Evolutionary conservation across 2,113 vertebrate genomes (phyloP), one percentile per base, ranked within the genome.

Genomic region (Tychaedon coryphoeus): DNA sequence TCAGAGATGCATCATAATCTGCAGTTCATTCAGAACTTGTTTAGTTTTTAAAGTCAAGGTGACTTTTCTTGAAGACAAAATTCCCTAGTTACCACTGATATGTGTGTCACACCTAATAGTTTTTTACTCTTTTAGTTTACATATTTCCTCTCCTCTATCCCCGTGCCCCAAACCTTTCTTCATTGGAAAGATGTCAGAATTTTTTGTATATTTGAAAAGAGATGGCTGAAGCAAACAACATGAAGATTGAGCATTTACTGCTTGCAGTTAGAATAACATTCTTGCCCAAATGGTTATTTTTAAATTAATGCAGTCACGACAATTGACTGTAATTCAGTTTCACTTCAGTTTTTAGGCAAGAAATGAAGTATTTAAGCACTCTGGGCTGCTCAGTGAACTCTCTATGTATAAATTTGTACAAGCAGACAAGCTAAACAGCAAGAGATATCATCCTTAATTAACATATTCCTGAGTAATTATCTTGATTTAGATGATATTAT

Each of bases 41-140:
- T 95, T 92, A 34, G 10, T 85, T 97, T 80, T 90, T 86, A 54
- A 90, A 96, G 93, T 94, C 95, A 96, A 96, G 88, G 89, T 97
- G 97, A 98, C 92, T 90, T 95, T 96, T 62, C 19, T 26, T 66
- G 82, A 92, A 78, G 73, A 53, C 20, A 72, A 88, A 90, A 91
- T 91, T 95, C 25, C 90, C 61, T 85, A 81, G 91, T 79, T 75
- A 78, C 25, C 62, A 51, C 10, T 53, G 54, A 77, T 92, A 10
- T 12, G 11, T 17, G 29, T 42, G 34, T 66, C 66, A 50, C 48
- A 33, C 15, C 12, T 47, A 65, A 47, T 0, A 33, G 19, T 7
- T 53, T 93, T 92, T 73, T 12, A 53, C 33, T 33, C 19, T 10
- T 56, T 86, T 61, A 72, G 16, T 33, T 81, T 20, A 36, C 10